Evolutionary conservation across 2,113 vertebrate species (phyloP), one percentile per base, ranked within the genome.

Genomic region (Nyctereutes procyonoides): DNA sequence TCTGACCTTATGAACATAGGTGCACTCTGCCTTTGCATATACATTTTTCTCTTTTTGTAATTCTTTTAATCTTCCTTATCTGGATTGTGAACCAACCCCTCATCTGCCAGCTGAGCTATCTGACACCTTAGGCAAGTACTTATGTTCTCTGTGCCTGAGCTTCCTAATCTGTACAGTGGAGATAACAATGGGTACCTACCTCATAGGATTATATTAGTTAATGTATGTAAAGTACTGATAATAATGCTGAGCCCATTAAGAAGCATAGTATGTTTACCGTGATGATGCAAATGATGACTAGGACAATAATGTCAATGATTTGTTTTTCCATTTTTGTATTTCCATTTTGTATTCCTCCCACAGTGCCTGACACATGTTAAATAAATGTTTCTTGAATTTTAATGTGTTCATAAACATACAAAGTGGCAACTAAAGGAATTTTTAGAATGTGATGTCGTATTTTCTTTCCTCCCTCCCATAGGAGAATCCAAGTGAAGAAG

Each of bases 401-500:
- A 63, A 4, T 95, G 2, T 95, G 12, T 86, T 86, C 20, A 24
- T 91, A 77, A 58, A 60, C 19, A 38, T 48, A 58, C 17, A 65
- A 30, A 80, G 32, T 60, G 38, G 55, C 35, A 58, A 24, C 12
- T 93, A 55, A 94, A 93, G 80, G 20, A 58, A 14, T 82, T 93
- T 90, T 94, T n/a, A 86, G 48, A 91, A 58, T 73, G 8, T 91
- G 15, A 32, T 2, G 20, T 73, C 26, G 32, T 60, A 17, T 89
- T 86, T 88, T 76, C 83, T 91, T 62, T 19, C 43, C 15, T 96
- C 12, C 1, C 17, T 92, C 14, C 85, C 81, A 0, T 53, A 99
- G 99, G 99, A 99, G 97, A 99, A 99, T 97, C 99, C 99, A 53
- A 99, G 99, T 98, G 99, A 99, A 98, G 99, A 99, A 98, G 99